Evolutionary conservation across 2,888 invertebrate species (phyloP).

Genomic region (Nomada hirtipes): DNA sequence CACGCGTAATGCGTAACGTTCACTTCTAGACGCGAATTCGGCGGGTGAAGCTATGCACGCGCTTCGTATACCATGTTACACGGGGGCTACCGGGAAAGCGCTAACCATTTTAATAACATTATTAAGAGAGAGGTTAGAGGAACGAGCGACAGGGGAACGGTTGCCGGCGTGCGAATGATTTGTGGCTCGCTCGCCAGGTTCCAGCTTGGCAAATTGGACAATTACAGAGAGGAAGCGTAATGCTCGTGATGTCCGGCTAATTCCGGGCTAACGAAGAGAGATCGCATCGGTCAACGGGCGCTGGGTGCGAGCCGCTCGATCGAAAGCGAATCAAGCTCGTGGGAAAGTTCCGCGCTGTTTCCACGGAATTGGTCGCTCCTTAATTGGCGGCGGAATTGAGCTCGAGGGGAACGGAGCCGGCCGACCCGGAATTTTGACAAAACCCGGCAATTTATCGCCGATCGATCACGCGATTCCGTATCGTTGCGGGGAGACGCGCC

Average conservation of each 20-base stretch:
- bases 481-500: not conserved
- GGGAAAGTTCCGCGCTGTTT: conserved; percentile 37
- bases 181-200: conserved; percentile 25
- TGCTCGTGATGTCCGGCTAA: conserved; percentile 51
- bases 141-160: conserved; percentile 4
- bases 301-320: conserved; percentile 25
- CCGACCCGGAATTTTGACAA: conserved; percentile 24
- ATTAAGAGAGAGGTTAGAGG: conserved; percentile 27
- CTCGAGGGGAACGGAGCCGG: not conserved
- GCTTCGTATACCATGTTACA: not conserved
- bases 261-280: conserved; percentile 50
- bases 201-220: conserved; percentile 56
- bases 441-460: conserved; percentile 29
- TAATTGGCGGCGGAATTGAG: conserved; percentile 36
- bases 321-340: conserved; percentile 39
- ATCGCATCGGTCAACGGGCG: conserved; percentile 32
- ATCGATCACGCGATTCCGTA: conserved; percentile 36
- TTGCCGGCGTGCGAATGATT: conserved; percentile 31
- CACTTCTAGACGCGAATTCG: no score
- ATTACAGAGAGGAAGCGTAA: conserved; percentile 57
- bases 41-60: no score
- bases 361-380: not conserved
- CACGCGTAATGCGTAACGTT: no score
- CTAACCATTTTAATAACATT: conserved; percentile 51
- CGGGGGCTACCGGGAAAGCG: conserved; percentile 13